Percentiles rank a stretch among this genome's conserved stretches.
These are phyloP conservation scores for Tricholauxania praeusta DNA, from an alignment of 2,888 invertebrate genomes.

Conservation along the genomic window DNA sequence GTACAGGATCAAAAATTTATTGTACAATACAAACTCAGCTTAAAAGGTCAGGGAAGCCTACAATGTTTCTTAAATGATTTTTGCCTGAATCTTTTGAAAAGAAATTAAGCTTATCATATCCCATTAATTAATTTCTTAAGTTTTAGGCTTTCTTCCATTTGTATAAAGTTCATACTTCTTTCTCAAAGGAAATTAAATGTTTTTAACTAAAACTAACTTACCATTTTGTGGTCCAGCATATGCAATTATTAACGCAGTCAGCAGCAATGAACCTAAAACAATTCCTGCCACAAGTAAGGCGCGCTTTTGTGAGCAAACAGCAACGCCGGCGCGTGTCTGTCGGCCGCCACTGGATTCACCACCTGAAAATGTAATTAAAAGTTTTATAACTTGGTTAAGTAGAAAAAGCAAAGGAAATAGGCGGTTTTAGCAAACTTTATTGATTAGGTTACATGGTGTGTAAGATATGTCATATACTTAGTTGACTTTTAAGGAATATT, in stretches of 20 bases:
- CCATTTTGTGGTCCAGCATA: slow-evolving; percentile 90
- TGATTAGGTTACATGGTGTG: too few relatives aligned
- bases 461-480: too few relatives aligned
- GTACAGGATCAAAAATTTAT: neutral
- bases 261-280: slow-evolving; percentile 83
- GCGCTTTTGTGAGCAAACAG: slow-evolving; percentile 88
- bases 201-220: slow-evolving; percentile 62
- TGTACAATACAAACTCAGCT: too few relatives aligned
- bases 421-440: neutral
- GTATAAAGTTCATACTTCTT: slow-evolving; percentile 4
- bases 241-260: slow-evolving; percentile 88
- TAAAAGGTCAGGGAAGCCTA: too few relatives aligned
- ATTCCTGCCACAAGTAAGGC: slow-evolving; percentile 85
- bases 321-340: slow-evolving; percentile 74
- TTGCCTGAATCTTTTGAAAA: too few relatives aligned
- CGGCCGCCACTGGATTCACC: slow-evolving; percentile 67
- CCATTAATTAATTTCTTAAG: neutral
- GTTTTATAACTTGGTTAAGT: slow-evolving; percentile 4
- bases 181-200: too few relatives aligned
- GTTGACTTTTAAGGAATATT: too few relatives aligned
- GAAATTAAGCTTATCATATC: too few relatives aligned
- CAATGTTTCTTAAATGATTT: too few relatives aligned
- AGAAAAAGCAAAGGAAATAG: neutral
- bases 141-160: slow-evolving; percentile 2
- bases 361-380: slow-evolving; percentile 64